These are phyloP conservation scores for Alloscopus bannaensis DNA, from an alignment of 2,888 invertebrate species.

Conservation along the genomic window DNA sequence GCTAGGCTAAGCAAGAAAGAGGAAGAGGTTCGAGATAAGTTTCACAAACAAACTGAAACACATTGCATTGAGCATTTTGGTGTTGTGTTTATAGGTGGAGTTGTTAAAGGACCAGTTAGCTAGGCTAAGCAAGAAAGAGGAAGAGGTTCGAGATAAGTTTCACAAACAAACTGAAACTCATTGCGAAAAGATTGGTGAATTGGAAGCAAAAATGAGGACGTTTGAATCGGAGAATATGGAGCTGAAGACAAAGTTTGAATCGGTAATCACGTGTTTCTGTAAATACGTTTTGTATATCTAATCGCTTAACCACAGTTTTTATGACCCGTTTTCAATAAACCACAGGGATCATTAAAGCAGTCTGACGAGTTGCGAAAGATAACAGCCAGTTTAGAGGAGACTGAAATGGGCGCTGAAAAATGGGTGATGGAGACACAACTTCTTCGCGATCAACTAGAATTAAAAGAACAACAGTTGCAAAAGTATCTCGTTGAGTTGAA, in stretches of 20 bases:
- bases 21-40: conserved; percentile 42
- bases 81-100: conserved; percentile 45
- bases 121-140: conserved; percentile 49
- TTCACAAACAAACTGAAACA: conserved; percentile 46
- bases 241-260: conserved; percentile 58
- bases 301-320: too few relatives aligned
- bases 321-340: too few relatives aligned
- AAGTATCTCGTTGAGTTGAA: conserved; percentile 67
- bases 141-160: conserved; percentile 44
- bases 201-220: conserved; percentile 17
- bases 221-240: conserved; percentile 66
- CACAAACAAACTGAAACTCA: conserved; percentile 50
- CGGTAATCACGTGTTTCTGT: conserved; percentile 55
- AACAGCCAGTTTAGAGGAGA: conserved; percentile 63
- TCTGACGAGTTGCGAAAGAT: conserved; percentile 57
- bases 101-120: conserved; percentile 54
- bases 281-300: too few relatives aligned
- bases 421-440: conserved; percentile 70
- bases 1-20: conserved; percentile 49
- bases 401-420: conserved; percentile 70
- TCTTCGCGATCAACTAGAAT: conserved; percentile 63
- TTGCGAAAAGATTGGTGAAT: conserved; percentile 27
- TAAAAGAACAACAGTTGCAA: conserved; percentile 62
- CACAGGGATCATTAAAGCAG: conserved; percentile 54
- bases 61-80: conserved; percentile 33